phyloP scores from a whole-genome alignment of 2,797 vertebrate species.

The Poeciliopsis paucimaculata region DNA sequence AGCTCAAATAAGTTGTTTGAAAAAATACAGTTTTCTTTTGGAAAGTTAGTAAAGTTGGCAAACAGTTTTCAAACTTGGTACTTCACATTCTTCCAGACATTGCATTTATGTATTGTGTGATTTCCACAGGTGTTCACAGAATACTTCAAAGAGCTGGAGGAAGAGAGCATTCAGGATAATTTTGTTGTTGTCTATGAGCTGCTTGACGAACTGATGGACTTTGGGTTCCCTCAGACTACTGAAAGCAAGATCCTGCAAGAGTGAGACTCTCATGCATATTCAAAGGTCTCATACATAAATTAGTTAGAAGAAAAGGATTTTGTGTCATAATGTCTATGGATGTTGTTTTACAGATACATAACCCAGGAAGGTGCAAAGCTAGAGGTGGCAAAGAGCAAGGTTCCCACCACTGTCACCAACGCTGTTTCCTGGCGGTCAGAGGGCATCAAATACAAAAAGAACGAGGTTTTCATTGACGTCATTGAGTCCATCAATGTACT shows the following conservation, averaged over 20 bases:
- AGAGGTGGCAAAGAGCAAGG: constrained; percentile 86
- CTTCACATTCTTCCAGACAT: background rate
- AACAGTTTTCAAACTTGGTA: background rate
- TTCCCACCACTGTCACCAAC: constrained; percentile 93
- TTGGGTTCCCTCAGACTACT: constrained; percentile 95
- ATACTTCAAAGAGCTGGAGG: constrained; percentile 95
- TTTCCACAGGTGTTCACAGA: constrained; percentile 88
- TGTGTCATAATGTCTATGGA: background rate
- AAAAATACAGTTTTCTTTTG: background rate
- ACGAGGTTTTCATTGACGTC: constrained; percentile 95
- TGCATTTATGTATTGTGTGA: constrained; percentile 3
- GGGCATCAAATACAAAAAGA: constrained; percentile 94
- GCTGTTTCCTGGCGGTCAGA: constrained; percentile 96
- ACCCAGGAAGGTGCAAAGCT: constrained; percentile 92
- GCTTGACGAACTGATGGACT: constrained; percentile 96
- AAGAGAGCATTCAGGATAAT: constrained; percentile 94
- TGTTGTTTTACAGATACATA: constrained; percentile 83
- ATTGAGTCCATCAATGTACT: constrained; percentile 93
- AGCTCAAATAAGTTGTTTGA: background rate
- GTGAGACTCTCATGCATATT: constrained; percentile 74
- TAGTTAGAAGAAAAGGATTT: background rate
- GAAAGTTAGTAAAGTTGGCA: background rate
- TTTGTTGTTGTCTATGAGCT: constrained; percentile 95
- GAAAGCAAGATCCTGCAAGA: constrained; percentile 97
- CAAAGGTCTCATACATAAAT: background rate